Evolutionary conservation across 2,888 invertebrate genomes (phyloP), one percentile per base, ranked within the genome.

Genomic region (Drosophila fungiperda): DNA sequence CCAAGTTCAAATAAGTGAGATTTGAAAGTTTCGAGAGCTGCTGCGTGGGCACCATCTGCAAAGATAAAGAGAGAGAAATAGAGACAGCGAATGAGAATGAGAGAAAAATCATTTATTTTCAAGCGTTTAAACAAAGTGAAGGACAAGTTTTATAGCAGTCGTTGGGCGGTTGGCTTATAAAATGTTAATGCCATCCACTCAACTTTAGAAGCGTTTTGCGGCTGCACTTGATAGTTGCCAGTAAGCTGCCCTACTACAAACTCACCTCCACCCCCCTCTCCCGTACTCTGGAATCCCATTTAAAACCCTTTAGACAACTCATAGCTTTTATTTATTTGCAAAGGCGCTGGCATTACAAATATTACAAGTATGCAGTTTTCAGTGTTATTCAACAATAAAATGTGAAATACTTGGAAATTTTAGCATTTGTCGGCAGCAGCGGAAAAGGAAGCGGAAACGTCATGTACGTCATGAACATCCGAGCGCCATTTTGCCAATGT

Each of bases 11-110:
- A 92, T 95, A 95, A 72, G 96, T 95, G 83, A 98, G 94, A 92
- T 96, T 96, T 73, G 96, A 95, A 91, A 98, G 94, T 93, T 96
- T 96, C 38, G 96, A 95, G 73, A 98, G 94, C 71, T 97, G 96
- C 70, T 95, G 94, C 55, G 96, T 97, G 78, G 97, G 97, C 80
- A 98, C 93, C 91, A 92, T 91, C 93, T 93, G 92, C 33, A 92
- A 92, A 55, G 20, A 66, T 20, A 76, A 6, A 55, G 3, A 58
- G 17, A 54, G 33, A 53, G 6, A 36, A 7, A 49, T 12, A 9
- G 36, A 26, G 26, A 40, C 6, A n/a, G 29, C 0, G 2, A 20
- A 1, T 20, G 9, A 23, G 20, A 58, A 60, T 26, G 36, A 23
- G 9, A 42, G 55, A 45, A 49, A 52, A 57, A 65, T 64, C 66